Evolutionary conservation across 2,888 invertebrate genomes (phyloP).

Genomic region (Bellardia bayeri): DNA sequence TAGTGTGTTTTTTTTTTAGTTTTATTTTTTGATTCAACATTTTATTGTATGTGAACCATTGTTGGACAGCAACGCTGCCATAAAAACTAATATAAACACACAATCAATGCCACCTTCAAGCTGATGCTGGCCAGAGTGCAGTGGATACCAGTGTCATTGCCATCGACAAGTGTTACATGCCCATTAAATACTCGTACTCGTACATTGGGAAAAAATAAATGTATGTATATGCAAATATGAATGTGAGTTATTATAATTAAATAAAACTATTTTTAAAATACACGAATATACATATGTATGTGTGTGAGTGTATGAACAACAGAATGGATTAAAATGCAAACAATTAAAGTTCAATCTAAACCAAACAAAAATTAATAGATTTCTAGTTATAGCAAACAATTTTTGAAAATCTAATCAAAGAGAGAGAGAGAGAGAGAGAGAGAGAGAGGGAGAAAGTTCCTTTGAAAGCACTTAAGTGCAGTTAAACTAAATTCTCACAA

Average conservation of each 20-base stretch:
- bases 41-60: slow-evolving; percentile 23
- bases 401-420: slow-evolving; percentile 8
- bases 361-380: slow-evolving; percentile 22
- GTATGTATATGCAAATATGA: neutral
- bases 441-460: neutral
- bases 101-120: neutral
- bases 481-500: slow-evolving; percentile 4
- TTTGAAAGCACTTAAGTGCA: neutral
- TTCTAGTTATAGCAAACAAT: neutral
- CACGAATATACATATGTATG: neutral
- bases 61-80: neutral
- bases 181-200: neutral
- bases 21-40: neutral
- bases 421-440: neutral
- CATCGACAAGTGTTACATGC: slow-evolving; percentile 37
- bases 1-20: neutral
- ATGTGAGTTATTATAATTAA: neutral
- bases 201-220: neutral
- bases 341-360: slow-evolving; percentile 48
- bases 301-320: too few relatives aligned
- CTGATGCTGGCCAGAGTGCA: slow-evolving; percentile 7
- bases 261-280: slow-evolving; percentile 17
- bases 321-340: slow-evolving; percentile 1
- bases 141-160: slow-evolving; percentile 50
- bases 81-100: neutral